Conservation (phyloP, 2,113 vertebrate genomes). For the Proterorhinus semilunaris region DNA sequence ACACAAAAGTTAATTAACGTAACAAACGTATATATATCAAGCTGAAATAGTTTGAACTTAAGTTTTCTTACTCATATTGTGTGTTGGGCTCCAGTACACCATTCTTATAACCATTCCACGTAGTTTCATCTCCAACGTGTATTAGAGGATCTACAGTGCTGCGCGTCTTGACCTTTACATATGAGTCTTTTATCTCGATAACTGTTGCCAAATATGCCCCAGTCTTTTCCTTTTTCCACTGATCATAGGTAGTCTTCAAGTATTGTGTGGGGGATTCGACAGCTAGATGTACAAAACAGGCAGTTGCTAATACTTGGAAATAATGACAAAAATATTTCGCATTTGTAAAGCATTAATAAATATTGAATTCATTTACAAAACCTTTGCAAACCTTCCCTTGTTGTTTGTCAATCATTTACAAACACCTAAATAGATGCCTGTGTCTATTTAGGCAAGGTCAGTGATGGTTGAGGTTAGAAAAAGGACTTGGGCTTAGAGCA, state of each 20-base stretch:
- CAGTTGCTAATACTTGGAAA: no score
- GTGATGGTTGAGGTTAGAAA: no score
- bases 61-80: slow-evolving; percentile 61
- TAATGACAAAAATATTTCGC: no score
- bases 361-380: no score
- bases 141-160: accelerated
- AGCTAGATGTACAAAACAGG: slow-evolving; percentile 17
- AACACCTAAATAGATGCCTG: no score
- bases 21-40: background rate
- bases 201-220: slow-evolving; percentile 61
- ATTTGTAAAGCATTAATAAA: no score
- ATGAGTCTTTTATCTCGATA: no score
- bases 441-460: no score
- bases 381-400: no score
- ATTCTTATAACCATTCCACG: slow-evolving; percentile 44
- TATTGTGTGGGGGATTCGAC: background rate
- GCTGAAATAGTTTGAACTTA: background rate
- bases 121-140: slow-evolving; percentile 24
- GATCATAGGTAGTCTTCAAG: slow-evolving; percentile 35
- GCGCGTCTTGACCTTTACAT: accelerated
- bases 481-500: no score
- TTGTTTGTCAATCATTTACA: no score
- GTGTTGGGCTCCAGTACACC: slow-evolving; percentile 27
- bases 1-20: background rate
- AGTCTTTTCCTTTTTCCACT: slow-evolving; percentile 7